Percentiles rank a stretch among this genome's conserved stretches.
Evolutionary conservation across 2,888 invertebrate genomes (phyloP).

Genomic region (Macaria liturata): DNA sequence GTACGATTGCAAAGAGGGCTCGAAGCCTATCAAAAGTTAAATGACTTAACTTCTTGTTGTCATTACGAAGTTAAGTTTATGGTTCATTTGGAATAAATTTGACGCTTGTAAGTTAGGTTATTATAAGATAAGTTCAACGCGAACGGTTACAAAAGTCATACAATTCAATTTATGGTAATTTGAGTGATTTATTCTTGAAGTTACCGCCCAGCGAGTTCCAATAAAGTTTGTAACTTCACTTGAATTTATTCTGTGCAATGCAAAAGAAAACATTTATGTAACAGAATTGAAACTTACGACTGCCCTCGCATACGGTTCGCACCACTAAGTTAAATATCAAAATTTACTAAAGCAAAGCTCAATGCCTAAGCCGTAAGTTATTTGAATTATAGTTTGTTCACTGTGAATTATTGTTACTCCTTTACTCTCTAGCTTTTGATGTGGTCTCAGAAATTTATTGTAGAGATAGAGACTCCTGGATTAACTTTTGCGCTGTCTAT

Average conservation of each 20-base stretch:
- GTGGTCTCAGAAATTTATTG: no score
- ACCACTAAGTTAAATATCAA: no score
- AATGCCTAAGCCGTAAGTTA: no score
- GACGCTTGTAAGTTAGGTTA: slow-evolving; percentile 16
- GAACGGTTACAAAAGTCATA: slow-evolving; percentile 10
- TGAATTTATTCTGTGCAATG: neutral
- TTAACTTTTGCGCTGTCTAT: no score
- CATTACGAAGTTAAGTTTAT: slow-evolving; percentile 25
- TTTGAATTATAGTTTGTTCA: no score
- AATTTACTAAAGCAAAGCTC: no score
- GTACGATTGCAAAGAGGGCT: slow-evolving; percentile 13
- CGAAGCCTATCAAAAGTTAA: slow-evolving; percentile 26
- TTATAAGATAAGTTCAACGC: slow-evolving; percentile 13
- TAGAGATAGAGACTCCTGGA: no score
- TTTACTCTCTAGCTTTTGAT: no score
- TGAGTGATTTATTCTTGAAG: neutral
- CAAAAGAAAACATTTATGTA: neutral
- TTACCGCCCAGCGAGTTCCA: neutral
- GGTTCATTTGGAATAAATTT: slow-evolving; percentile 27
- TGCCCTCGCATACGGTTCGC: no score
- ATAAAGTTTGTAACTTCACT: neutral
- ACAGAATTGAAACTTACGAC: no score
- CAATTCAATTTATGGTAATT: slow-evolving; percentile 20
- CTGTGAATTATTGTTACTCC: no score
- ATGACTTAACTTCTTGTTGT: slow-evolving; percentile 27